Base-by-base conservation (phyloP, 2,888 invertebrate genomes). In the Panorpa germanica region DNA sequence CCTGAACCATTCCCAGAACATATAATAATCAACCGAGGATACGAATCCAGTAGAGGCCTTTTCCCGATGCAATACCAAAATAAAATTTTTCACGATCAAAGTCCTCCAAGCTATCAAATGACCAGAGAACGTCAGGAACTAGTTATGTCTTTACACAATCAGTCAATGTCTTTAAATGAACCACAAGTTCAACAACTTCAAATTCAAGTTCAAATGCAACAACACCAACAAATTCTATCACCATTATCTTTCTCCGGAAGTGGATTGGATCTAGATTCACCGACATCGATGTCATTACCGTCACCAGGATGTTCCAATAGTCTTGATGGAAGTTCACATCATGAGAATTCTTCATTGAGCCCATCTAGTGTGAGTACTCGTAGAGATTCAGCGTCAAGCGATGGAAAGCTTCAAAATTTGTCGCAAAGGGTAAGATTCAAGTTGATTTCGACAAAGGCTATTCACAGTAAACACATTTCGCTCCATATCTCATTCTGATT, bases 351-450 rank as follows among this genome's bases (percentile, higher is more conserved):
- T 33, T 60, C 65, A n/a, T 57, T 67, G 43, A 65, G 65, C 43
- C 69, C 75, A 34, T 67, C 70, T 39, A 68, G 70, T 52, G 70
- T 72, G 59, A 73, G 70, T 65, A 55, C 63, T 47, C 59, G 70
- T 59, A 59, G 68, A 61, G 52, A 63, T 57, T 59, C 63, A 33
- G 41, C 48, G 48, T 49, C 60, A 61, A 48, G 60, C 60, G 52
- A 70, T 65, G 50, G 59, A 64, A 50, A 63, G 65, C 43, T 64
- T 55, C 53, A 57, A 47, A 65, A 74, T 55, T 70, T 78, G 52
- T 77, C 75, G 51, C 77, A 78, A 63, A 74, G 82, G 78, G 83
- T 85, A 78, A 81, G 80, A 75, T 9, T 23, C 49, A 47, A 48
- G 47, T 55, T 55, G 58, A 58, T 59, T 43, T 41, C 47, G 51